Percentiles rank a stretch among this genome's conserved stretches.
phyloP scores from a whole-genome alignment of 2,797 vertebrate genomes.

The Nyctibius grandis region DNA sequence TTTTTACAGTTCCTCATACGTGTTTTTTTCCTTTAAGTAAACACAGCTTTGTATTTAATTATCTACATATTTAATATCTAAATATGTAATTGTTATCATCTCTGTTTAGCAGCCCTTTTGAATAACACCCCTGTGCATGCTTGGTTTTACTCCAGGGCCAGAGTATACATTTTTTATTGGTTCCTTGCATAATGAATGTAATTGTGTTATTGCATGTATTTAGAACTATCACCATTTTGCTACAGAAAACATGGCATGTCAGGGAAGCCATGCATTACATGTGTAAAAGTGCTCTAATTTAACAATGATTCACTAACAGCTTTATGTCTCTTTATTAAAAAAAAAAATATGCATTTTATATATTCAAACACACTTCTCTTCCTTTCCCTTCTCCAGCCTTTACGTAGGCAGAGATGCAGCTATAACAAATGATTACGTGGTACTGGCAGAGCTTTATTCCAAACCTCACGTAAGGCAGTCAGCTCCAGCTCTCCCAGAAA shows the following conservation, averaged over 20 bases:
- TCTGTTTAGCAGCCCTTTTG: neutral
- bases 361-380: neutral
- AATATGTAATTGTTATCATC: neutral
- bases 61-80: neutral
- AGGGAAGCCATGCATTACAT: neutral
- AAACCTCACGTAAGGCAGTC: neutral
- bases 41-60: neutral
- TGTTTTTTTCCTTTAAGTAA: neutral
- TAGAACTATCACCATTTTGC: neutral
- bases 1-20: neutral
- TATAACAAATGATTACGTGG: neutral
- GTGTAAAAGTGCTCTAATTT: neutral
- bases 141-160: neutral
- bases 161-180: fast-evolving
- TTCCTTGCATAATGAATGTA: neutral
- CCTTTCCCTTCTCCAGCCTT: neutral
- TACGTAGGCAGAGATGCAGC: neutral
- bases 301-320: neutral
- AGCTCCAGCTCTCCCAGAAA: neutral
- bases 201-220: neutral
- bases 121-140: neutral
- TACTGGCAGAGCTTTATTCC: neutral
- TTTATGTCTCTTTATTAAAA: neutral
- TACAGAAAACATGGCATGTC: neutral
- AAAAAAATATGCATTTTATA: neutral